Percentiles rank a stretch among this genome's conserved stretches.
Evolutionary conservation across 2,113 vertebrate genomes (phyloP).

Genomic region (Equus przewalskii): DNA sequence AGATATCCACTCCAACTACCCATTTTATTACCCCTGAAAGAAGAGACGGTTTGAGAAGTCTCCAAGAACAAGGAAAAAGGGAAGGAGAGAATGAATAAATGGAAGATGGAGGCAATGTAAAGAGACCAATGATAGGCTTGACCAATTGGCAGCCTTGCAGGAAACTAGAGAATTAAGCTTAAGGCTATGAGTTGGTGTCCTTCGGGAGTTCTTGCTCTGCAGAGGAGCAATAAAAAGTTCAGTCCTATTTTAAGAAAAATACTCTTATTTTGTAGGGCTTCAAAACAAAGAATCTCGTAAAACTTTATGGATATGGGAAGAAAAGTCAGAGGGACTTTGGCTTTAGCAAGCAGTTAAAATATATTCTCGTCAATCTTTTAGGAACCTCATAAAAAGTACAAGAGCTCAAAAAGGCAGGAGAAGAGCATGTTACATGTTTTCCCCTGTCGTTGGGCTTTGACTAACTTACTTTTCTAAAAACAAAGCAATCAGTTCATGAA

Average conservation of each 20-base stretch:
- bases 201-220: background rate
- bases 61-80: background rate
- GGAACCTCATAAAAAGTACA: constrained; percentile 2
- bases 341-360: constrained; percentile 66
- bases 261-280: constrained; percentile 48
- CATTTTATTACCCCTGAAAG: background rate
- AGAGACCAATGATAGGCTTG: background rate
- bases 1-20: background rate
- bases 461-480: background rate
- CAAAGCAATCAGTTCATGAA: background rate
- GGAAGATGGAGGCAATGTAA: background rate
- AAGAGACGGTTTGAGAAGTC: background rate
- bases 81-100: background rate
- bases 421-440: background rate
- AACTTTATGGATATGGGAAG: constrained; percentile 29
- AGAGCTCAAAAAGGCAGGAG: background rate
- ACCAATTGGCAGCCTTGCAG: background rate
- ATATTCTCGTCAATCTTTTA: constrained; percentile 48
- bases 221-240: background rate
- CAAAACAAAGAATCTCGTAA: constrained; percentile 53
- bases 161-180: background rate
- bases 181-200: background rate
- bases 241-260: constrained; percentile 23
- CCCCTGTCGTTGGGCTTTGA: background rate
- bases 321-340: constrained; percentile 22